These are phyloP conservation scores for Monopis laevigella DNA, from an alignment of 2,888 invertebrate species.

Conservation along the genomic window DNA sequence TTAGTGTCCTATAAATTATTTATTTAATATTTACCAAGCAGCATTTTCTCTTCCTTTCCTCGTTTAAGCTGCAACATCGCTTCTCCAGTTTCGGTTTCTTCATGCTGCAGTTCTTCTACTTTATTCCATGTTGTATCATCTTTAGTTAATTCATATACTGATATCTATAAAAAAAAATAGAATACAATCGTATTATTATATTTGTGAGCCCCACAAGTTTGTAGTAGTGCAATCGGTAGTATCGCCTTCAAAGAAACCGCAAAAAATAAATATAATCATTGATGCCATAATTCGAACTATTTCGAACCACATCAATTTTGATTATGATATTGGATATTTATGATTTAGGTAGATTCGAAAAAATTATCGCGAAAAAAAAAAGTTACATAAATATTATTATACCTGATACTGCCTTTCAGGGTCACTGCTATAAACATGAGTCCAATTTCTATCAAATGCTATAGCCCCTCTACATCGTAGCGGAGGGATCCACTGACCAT, in stretches of 20 bases:
- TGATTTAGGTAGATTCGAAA: no score
- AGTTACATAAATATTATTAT: no score
- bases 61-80: constrained; percentile 84
- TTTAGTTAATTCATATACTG: constrained; percentile 52
- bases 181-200: not conserved
- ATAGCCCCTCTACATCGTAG: constrained; percentile 74
- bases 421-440: constrained; percentile 75
- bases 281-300: no score
- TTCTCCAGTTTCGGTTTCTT: constrained; percentile 77
- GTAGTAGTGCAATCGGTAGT: no score
- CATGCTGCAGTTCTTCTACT: constrained; percentile 69
- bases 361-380: no score
- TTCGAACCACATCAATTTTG: no score
- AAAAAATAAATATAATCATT: no score
- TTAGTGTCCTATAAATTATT: no score
- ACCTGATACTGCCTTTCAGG: constrained; percentile 71
- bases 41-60: constrained; percentile 80
- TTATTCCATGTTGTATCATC: constrained; percentile 70
- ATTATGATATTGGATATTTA: no score
- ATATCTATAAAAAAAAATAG: constrained; percentile 29
- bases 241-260: no score
- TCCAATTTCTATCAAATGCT: constrained; percentile 73
- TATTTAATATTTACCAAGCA: constrained; percentile 77
- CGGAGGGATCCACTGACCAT: constrained; percentile 59
- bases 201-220: no score